These are phyloP conservation scores for Acanthornis magna DNA, from an alignment of 2,797 vertebrate species.

Conservation along the genomic window DNA sequence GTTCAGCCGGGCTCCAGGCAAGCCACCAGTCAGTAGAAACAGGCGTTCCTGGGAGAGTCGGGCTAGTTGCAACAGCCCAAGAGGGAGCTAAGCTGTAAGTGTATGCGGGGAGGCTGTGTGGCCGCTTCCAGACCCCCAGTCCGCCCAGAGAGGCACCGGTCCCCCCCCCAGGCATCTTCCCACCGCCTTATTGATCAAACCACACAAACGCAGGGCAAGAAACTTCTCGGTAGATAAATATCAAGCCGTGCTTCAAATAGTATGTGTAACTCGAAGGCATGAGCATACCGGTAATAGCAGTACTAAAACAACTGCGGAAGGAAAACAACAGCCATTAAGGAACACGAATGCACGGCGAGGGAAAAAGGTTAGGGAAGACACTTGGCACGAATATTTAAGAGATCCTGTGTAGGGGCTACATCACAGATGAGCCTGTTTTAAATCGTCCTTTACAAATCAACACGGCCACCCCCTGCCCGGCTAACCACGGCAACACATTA, in stretches of 20 bases:
- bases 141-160: not conserved
- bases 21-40: not conserved
- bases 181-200: constrained; percentile 32
- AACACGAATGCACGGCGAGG: not conserved
- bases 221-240: constrained; percentile 12
- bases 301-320: not conserved
- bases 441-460: constrained; percentile 84
- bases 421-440: constrained; percentile 72
- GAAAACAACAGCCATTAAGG: constrained; percentile 7
- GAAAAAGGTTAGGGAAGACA: not conserved
- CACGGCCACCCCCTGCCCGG: constrained; percentile 78
- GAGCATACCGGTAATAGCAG: not conserved
- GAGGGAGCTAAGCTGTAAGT: not conserved
- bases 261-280: not conserved
- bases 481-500: constrained; percentile 85
- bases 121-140: not conserved
- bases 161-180: not conserved
- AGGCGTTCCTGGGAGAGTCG: not conserved
- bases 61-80: not conserved
- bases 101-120: not conserved
- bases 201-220: not conserved
- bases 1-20: not conserved
- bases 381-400: constrained; percentile 39
- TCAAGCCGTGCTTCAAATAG: not conserved
- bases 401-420: constrained; percentile 29